Evolutionary conservation across 2,113 vertebrate genomes (phyloP), one percentile per base, ranked within the genome.

Genomic region (Periophthalmodon schlosseri): DNA sequence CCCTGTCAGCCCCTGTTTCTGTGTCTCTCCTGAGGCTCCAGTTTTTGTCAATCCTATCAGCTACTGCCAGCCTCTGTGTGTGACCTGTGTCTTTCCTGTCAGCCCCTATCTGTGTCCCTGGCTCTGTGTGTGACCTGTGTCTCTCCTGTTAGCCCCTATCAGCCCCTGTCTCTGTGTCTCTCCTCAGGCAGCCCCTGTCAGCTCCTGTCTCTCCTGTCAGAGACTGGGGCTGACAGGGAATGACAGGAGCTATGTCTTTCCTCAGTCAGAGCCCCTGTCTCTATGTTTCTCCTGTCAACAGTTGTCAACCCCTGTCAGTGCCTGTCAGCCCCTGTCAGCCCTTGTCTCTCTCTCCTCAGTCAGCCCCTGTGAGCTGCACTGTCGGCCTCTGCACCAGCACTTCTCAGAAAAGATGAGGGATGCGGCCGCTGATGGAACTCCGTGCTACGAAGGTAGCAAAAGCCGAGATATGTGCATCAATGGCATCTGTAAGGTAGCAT

Each of bases 361-460:
- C 8, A 96, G 92, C 83, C 95, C 96, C 2, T 99, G 98, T 1
- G 97, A 99, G 76, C 93, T 99, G 84, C 96, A 99, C 90, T 99
- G 98, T 87, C 95, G 94, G 9, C 96, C 98, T 0, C 69, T 91
- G 21, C 92, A 93, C 0, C 94, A 95, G 24, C 91, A 95, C 72
- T 97, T 97, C 4, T 94, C 96, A 0, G 96, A 97, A 74, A 97
- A 96, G 92, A 92, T 99, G 90, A 90, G 91, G 47, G 97, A 99
- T 0, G 95, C 96, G 0, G 97, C 96, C 58, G 61, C 91, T 0
- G 98, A 99, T 0, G 98, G 98, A 34, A 99, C 98, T 0, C 95
- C 91, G 0, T 99, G 97, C 86, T 94, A 94, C 0, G 93, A 96
- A 71, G 89, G 90, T 64, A 94, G 86, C 16, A 61, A 82, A 87